Evolutionary conservation across 2,888 invertebrate species (phyloP).

Genomic region (Mimachlamys varia): DNA sequence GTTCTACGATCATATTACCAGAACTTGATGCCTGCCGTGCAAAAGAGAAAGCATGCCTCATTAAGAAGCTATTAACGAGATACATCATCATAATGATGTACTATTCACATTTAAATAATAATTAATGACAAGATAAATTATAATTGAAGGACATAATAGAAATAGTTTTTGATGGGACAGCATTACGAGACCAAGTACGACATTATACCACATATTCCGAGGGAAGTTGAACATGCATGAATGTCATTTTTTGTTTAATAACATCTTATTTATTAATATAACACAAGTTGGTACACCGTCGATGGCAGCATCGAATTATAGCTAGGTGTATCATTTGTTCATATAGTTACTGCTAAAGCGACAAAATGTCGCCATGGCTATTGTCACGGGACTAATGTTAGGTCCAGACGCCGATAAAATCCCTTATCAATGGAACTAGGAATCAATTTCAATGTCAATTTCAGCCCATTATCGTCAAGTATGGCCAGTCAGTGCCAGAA

Average conservation of each 20-base stretch:
- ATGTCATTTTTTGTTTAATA: not conserved
- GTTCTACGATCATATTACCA: too few species aligned
- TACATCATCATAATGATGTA: too few species aligned
- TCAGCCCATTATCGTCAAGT: not conserved
- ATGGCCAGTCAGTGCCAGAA: not conserved
- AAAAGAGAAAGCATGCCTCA: too few species aligned
- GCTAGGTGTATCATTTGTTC: not conserved
- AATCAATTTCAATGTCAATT: slow-evolving; percentile 36
- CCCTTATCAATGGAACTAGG: slow-evolving; percentile 20
- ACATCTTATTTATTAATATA: not conserved
- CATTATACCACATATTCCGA: not conserved
- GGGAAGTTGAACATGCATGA: not conserved
- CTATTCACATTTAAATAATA: too few species aligned
- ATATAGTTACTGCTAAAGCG: not conserved
- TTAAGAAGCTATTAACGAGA: too few species aligned
- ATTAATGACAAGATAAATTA: too few species aligned
- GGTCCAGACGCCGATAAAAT: not conserved
- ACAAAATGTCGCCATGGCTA: slow-evolving; percentile 16
- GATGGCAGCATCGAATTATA: not conserved
- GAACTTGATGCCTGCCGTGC: too few species aligned
- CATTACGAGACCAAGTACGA: too few species aligned
- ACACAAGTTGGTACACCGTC: not conserved
- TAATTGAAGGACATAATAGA: too few species aligned
- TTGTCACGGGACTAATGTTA: not conserved
- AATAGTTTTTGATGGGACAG: too few species aligned